Percentiles rank a stretch among this genome's conserved stretches.
These are phyloP conservation scores for Microcebus griseorufus DNA, from an alignment of 2,113 vertebrate genomes.

Conservation along the genomic window DNA sequence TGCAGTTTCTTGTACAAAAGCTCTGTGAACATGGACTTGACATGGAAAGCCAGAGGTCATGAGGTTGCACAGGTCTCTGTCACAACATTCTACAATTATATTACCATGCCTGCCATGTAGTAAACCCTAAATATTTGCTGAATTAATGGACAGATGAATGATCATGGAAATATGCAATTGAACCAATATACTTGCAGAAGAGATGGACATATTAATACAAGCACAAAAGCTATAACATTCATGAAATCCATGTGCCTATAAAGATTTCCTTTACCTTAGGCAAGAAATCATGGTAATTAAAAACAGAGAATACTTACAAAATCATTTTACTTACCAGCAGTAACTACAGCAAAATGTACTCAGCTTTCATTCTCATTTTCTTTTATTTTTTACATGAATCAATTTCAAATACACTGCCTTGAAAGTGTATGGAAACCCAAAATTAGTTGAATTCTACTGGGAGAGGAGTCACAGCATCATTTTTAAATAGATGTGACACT, in stretches of 20 bases:
- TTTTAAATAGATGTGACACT: constrained; percentile 47
- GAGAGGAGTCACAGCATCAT: neutral
- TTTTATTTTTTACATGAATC: constrained; percentile 33
- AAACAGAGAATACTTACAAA: neutral
- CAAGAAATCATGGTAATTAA: neutral
- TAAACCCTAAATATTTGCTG: neutral
- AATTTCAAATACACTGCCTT: neutral
- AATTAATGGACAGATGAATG: neutral
- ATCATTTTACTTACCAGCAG: neutral
- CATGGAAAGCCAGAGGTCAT: neutral
- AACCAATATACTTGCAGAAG: neutral
- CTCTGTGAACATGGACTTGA: neutral
- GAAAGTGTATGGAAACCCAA: neutral
- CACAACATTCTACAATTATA: neutral
- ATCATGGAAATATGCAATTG: neutral
- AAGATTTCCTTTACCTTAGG: neutral
- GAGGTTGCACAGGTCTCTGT: neutral
- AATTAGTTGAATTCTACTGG: neutral
- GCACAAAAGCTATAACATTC: neutral
- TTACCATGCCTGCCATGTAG: neutral
- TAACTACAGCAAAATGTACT: neutral
- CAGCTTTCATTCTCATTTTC: neutral
- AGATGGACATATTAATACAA: neutral
- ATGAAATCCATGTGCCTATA: neutral
- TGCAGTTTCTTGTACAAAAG: neutral